Percentiles rank a stretch among this genome's conserved stretches.
Evolutionary conservation across 2,888 invertebrate species (phyloP).

Genomic region (Nasonia oneida): DNA sequence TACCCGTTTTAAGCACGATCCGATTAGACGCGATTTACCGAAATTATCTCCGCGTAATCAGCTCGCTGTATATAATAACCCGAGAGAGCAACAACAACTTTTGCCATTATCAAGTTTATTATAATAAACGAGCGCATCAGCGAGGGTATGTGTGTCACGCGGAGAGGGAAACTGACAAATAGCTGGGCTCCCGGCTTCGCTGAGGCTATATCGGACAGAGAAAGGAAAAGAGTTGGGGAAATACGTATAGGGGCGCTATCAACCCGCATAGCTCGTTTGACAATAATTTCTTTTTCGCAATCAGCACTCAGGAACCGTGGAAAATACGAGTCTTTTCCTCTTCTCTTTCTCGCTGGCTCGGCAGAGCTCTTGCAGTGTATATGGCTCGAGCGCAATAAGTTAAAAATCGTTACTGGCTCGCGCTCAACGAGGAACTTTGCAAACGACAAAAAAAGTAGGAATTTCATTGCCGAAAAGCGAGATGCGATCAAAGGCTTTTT

Average conservation of each 20-base stretch:
- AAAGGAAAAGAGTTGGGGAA: conserved; percentile 16
- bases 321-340: background rate
- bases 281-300: conserved; percentile 30
- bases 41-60: background rate
- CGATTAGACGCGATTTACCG: background rate
- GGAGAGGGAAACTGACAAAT: background rate
- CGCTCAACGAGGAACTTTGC: background rate
- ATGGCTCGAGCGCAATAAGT: background rate
- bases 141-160: background rate
- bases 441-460: background rate
- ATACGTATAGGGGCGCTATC: conserved; percentile 50
- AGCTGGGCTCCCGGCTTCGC: background rate
- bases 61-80: background rate
- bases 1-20: background rate
- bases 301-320: background rate
- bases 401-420: background rate
- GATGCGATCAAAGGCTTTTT: too few species aligned
- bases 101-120: background rate
- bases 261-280: conserved; percentile 44
- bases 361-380: too few species aligned
- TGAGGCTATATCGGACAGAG: background rate
- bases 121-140: background rate
- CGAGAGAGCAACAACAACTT: background rate
- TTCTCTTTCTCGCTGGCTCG: background rate
- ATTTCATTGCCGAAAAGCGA: background rate